Evolutionary conservation across 2,113 vertebrate genomes (phyloP), one percentile per base, ranked within the genome.

Genomic region (Pangasianodon gigas): DNA sequence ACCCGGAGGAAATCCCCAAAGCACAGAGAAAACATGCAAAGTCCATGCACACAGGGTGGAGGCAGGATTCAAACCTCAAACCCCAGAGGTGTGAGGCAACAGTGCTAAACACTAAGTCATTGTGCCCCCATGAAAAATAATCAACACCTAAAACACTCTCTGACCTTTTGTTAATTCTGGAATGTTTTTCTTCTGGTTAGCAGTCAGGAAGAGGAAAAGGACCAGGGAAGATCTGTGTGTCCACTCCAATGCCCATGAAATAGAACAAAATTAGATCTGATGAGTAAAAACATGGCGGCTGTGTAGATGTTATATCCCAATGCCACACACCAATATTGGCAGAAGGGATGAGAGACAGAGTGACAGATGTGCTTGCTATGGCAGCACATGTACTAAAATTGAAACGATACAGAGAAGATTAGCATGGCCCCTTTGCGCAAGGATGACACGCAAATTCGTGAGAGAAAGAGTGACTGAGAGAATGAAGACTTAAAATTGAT

Each of bases 271-370:
- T 37, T n/a, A 6, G 11, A 16, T 18, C 69, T 58, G 4, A 62
- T 14, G 48, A 62, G 46, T 16, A 84, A 75, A 87, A 86, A 62
- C 37, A 46, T 52, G 9, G 26, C 46, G 21, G 32, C 16, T 74
- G 51, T 11, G 32, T 65, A 54, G 24, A 16, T 84, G 44, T 88
- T 54, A 54, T 51, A 67, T 83, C n/a, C 6, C 58, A 81, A 19
- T 52, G 44, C 46, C 10, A 88, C 71, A 51, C 87, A 87, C 24
- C 26, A 74, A 37, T 58, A 58, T 71, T 74, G 80, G 14, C 48
- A 89, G 51, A 71, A 71, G 6, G 24, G 41, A 54, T 56, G 14
- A 60, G 48, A 48, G 37, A 71, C 24, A 67, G 67, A 37, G 37
- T 37, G 37, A 37, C 37, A 37, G 37, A 37, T 37, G 37, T 37